A percentile compares a stretch with the other conserved stretches of the same genome.
These are phyloP conservation scores for Cephus rjabovi DNA, from an alignment of 2,888 invertebrate genomes.

Conservation along the genomic window DNA sequence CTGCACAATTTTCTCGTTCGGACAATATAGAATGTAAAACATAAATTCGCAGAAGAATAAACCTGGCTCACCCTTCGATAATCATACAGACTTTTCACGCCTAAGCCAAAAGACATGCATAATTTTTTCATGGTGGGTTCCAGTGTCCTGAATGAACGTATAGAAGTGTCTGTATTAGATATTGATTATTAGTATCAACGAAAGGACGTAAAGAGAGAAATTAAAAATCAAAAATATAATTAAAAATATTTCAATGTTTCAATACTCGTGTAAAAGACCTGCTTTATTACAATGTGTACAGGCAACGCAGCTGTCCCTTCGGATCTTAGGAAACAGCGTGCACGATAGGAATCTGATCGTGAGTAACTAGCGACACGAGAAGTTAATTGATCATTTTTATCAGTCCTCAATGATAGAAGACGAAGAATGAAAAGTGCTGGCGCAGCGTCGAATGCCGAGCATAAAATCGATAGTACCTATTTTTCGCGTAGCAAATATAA, in stretches of 20 bases:
- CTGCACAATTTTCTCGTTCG: background rate
- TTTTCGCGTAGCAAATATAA: background rate
- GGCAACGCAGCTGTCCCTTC: background rate
- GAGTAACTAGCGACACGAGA: background rate
- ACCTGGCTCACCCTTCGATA: background rate
- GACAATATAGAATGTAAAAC: background rate
- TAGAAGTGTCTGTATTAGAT: background rate
- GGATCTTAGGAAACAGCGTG: background rate
- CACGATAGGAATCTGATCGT: background rate
- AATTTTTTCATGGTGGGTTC: background rate
- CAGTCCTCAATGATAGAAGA: background rate
- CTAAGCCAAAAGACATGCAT: background rate
- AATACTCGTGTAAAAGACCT: background rate
- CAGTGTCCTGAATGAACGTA: background rate
- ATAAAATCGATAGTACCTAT: background rate
- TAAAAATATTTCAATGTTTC: background rate
- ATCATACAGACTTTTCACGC: background rate
- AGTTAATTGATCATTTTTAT: background rate
- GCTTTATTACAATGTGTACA: background rate
- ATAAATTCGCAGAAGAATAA: background rate
- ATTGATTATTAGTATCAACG: background rate
- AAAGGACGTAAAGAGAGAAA: background rate
- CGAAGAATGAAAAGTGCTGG: background rate
- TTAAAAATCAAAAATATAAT: background rate
- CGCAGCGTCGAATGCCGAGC: background rate